Base-by-base conservation (phyloP, 2,113 vertebrate genomes). In the Cavia aperea region DNA sequence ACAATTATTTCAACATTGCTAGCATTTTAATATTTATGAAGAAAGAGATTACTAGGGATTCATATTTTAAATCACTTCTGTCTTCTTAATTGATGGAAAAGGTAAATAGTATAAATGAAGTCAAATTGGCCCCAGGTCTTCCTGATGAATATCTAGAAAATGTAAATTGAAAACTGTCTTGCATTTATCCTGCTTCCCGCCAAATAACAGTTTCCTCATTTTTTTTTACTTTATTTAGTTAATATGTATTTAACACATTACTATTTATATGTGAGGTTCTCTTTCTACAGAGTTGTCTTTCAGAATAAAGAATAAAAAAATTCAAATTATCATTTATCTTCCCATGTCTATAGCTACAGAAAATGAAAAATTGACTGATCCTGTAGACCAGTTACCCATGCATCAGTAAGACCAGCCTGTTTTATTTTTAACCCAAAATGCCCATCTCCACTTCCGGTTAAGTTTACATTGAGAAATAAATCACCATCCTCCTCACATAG, bases 1-100 rank as follows among this genome's bases (percentile, higher is more conserved):
- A 92, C 94, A 86, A 81, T 93, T 91, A 84, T 79, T 94, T 81
- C 88, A 94, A 60, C 14, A n/a, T 83, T 81, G 70, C 86, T 83
- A 26, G 31, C 18, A 75, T 93, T 92, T 95, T 92, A 93, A 92
- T 94, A 93, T 94, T 93, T 93, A 94, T 94, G 92, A 96, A 92
- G 77, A 89, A 89, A 93, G 86, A 7, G 6, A 77, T 92, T 94
- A 51, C 31, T 65, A 63, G 2, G 54, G 51, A 84, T 66, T 92
- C 73, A 72, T 70, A 82, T 82, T 94, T 95, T 68, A 94, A 94
- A 84, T 89, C 72, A 89, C 70, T 39, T 90, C 39, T 65, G 82
- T 91, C 72, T 88, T 89, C 73, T 81, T 96, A 90, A 93, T 88
- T 87, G 68, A 89, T 93, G 73, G 15, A 79, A 91, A 93, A 85